phyloP scores from a whole-genome alignment of 2,888 invertebrate genomes.

The Ochropacha duplaris region DNA sequence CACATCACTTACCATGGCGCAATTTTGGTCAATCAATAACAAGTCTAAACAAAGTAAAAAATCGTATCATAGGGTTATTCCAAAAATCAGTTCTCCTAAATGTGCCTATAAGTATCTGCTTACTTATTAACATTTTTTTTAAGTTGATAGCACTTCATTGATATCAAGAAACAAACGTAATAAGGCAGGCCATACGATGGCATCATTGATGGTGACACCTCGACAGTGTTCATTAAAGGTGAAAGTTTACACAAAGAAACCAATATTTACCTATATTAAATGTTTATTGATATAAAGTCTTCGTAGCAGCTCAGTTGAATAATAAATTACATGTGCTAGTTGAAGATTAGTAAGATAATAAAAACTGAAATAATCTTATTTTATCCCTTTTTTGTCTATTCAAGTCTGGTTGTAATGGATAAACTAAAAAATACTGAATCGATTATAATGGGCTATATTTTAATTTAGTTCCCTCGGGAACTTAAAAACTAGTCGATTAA shows the following conservation, averaged over 20 bases:
- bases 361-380: neutral
- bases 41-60: no score
- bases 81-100: no score
- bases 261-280: conserved; percentile 39
- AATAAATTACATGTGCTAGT: neutral
- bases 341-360: neutral
- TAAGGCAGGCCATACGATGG: conserved; percentile 27
- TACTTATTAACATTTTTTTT: neutral
- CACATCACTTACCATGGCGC: no score
- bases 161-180: conserved; percentile 27
- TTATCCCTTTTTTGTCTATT: no score
- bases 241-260: conserved; percentile 53
- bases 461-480: no score
- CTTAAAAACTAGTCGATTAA: no score
- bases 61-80: no score
- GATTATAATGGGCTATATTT: no score
- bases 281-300: neutral
- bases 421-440: no score
- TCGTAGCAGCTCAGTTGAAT: neutral
- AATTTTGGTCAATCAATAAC: no score
- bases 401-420: no score
- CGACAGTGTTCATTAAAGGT: conserved; percentile 49
- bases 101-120: no score
- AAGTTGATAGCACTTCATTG: conserved; percentile 6
- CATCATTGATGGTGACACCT: conserved; percentile 41